Evolutionary conservation across 1,140 invertebrate species (phyloP).

Genomic region (Drosophila auraria): DNA sequence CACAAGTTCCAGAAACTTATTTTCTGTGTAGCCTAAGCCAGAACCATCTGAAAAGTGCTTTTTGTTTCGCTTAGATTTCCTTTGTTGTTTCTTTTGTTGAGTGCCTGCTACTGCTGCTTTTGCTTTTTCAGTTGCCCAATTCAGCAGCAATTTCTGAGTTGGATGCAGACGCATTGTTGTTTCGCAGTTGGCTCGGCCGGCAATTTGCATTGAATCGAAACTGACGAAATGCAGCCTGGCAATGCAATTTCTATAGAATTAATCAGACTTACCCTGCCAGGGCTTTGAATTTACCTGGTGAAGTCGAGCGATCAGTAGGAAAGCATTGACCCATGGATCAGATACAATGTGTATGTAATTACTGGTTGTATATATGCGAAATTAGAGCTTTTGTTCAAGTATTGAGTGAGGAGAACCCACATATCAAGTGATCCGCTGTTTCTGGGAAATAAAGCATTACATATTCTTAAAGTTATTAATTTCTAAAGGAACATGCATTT

Average conservation of each 20-base stretch:
- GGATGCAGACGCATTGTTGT: conserved; percentile 40
- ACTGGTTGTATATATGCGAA: conserved; percentile 11
- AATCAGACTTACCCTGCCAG: conserved; percentile 19
- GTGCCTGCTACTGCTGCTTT: conserved; percentile 17
- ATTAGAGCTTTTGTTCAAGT: conserved; percentile 15
- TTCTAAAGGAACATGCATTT: not conserved
- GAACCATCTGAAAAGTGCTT: conserved; percentile 39
- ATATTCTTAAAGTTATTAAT: not conserved
- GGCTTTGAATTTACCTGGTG: conserved; percentile 18
- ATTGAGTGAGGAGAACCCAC: not conserved
- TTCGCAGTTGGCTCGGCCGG: conserved; percentile 19
- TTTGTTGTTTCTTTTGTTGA: conserved; percentile 45
- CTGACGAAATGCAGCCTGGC: conserved; percentile 53
- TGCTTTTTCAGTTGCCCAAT: conserved; percentile 50
- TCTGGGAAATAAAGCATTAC: not conserved
- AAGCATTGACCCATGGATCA: conserved; percentile 41
- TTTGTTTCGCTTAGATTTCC: conserved; percentile 38
- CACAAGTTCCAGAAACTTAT: not conserved
- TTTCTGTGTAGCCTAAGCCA: conserved; percentile 11
- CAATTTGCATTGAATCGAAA: conserved; percentile 62
- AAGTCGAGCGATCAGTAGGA: conserved; percentile 10
- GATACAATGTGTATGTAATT: conserved; percentile 11
- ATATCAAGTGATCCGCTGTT: conserved; percentile 3
- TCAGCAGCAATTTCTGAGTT: conserved; percentile 47
- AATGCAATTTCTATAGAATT: conserved; percentile 55